Evolutionary conservation across 1,140 invertebrate species (phyloP), one percentile per base, ranked within the genome.

Genomic region (Zelostemma sp.): DNA sequence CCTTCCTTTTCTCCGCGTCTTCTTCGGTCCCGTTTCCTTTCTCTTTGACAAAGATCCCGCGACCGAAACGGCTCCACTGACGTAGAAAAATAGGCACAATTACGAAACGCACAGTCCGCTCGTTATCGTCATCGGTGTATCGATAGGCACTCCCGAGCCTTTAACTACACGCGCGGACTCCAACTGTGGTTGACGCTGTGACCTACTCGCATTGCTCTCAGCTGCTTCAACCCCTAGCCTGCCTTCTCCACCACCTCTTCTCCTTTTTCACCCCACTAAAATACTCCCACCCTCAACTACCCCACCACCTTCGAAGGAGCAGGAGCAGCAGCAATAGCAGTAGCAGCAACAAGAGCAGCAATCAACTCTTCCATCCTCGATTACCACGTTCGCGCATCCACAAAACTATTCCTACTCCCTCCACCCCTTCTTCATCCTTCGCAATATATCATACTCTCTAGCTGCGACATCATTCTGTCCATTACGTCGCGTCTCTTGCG

Each of bases 161-260:
- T n/a, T 75, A 72, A 56, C 57, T 66, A 70, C 77, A 57, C 46
- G 74, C 78, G 74, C 79, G 71, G 74, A 81, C 79, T 81, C 72
- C 74, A 73, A 68, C 72, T 79, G 76, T 78, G 69, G 72, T 76
- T 76, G 66, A 77, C 80, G 73, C 74, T 80, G 71, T 83, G 81
- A 83, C 81, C 81, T 82, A 83, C 76, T 82, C 81, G 78, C 76
- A 75, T 75, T 77, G 76, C 76, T 81, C 80, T 82, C 81, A 80
- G 81, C 80, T 83, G 79, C 79, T 82, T 76, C 76, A 82, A 80
- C 76, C 79, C 79, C 77, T 75, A 74, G 76, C 73, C 50, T 28
- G 9, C 17, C 55, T 17, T 14, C 46, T n/a, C 50, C 41, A 21
- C 53, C 53, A 15, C 46, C 18, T 38, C 58, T 33, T 9, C 11